Evolutionary conservation across 2,113 vertebrate genomes (phyloP), one percentile per base, ranked within the genome.

Genomic region (Elephantulus edwardii): DNA sequence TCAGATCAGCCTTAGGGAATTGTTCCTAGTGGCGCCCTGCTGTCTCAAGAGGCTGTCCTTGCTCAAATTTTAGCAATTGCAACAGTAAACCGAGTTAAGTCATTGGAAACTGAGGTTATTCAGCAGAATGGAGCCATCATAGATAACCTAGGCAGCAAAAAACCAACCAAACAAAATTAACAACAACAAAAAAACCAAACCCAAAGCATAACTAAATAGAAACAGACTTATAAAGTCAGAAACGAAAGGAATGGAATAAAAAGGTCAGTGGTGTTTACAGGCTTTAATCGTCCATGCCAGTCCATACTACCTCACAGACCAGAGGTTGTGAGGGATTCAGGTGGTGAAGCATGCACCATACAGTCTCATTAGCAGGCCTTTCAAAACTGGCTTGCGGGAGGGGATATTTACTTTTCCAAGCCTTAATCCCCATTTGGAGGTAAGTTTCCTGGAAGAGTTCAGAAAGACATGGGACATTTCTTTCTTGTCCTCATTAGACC

Each of bases 301-400:
- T 19, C 58, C 38, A 0, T 75, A 44, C 58, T 72, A 60, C 72
- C 66, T 78, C 35, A 11, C 56, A 70, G 81, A 77, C 91, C 82
- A n/a, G n/a, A n/a, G n/a, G n/a, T n/a, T n/a, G n/a, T n/a, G n/a
- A n/a, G n/a, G n/a, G n/a, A n/a, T n/a, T n/a, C n/a, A n/a, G n/a
- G n/a, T n/a, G n/a, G n/a, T n/a, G n/a, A n/a, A n/a, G n/a, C n/a
- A 86, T 88, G 64, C 40, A 42, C 56, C 20, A 71, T 79, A 13
- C 52, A 40, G 76, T 88, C 66, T 93, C 88, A 90, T 92, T 88
- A 86, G 85, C 50, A 60, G 42, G 62, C n/a, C n/a, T n/a, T n/a
- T 93, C 76, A 62, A 78, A 91, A 70, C 12, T 33, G 85, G n/a
- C n/a, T n/a, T n/a, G n/a, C n/a, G n/a, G n/a, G n/a, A n/a, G 77